These are phyloP conservation scores for Tragopan temminckii DNA, from an alignment of 2,797 vertebrate genomes.

Conservation along the genomic window DNA sequence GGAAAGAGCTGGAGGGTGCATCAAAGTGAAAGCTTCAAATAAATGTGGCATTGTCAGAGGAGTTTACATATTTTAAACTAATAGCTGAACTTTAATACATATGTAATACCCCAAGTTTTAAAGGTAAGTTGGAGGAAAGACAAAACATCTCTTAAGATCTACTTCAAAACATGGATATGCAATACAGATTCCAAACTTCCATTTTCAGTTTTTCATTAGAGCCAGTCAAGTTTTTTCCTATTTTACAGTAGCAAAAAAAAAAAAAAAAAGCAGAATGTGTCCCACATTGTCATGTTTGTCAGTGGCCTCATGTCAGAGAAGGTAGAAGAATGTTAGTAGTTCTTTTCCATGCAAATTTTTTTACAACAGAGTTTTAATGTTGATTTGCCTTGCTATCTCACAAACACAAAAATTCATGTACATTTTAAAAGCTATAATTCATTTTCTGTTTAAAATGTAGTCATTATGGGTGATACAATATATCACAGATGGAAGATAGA, in stretches of 20 bases:
- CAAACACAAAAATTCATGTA: neutral
- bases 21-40: neutral
- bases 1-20: neutral
- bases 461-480: neutral
- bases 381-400: neutral
- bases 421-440: conserved; percentile 24
- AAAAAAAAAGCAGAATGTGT: neutral
- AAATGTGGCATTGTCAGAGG: neutral
- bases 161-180: neutral
- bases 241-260: neutral
- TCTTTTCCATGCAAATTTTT: neutral
- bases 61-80: neutral
- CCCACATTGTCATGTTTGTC: neutral
- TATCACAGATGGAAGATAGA: neutral
- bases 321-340: neutral
- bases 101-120: neutral
- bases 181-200: neutral
- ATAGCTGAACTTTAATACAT: neutral
- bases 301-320: neutral
- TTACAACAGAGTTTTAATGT: neutral
- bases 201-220: neutral
- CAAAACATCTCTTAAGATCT: neutral
- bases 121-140: neutral
- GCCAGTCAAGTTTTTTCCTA: neutral
- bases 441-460: conserved; percentile 19